phyloP scores from a whole-genome alignment of 2,888 invertebrate species.

The Papilio gigon region DNA sequence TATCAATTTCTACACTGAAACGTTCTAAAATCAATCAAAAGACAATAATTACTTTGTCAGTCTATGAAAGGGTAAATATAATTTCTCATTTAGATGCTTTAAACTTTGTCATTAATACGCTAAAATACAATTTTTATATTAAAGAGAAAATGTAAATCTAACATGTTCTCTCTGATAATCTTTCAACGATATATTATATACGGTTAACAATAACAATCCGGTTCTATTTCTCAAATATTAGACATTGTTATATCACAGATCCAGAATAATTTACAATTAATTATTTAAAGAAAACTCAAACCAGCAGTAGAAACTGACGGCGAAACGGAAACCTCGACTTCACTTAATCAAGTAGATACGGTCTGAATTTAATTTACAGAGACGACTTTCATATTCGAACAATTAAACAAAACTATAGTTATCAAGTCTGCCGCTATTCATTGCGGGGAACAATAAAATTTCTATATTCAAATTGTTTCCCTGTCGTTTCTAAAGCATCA shows the following conservation, averaged over 20 bases:
- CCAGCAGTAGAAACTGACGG: neutral
- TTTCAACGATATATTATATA: neutral
- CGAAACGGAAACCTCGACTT: slow-evolving; percentile 14
- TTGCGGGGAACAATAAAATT: slow-evolving; percentile 47
- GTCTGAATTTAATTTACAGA: slow-evolving; percentile 41
- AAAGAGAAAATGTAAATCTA: too few relatives aligned
- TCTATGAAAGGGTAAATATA: too few relatives aligned
- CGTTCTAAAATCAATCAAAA: too few relatives aligned
- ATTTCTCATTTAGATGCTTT: too few relatives aligned
- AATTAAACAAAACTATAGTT: slow-evolving; percentile 43
- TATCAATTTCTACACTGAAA: too few relatives aligned
- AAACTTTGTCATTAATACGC: too few relatives aligned
- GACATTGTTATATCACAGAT: neutral
- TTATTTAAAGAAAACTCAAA: slow-evolving; percentile 10
- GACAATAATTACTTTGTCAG: too few relatives aligned
- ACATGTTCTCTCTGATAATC: too few relatives aligned
- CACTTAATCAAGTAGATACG: slow-evolving; percentile 38
- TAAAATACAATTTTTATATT: too few relatives aligned
- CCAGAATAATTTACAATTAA: neutral
- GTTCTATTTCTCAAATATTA: neutral
- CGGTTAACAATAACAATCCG: neutral
- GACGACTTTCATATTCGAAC: slow-evolving; percentile 42
- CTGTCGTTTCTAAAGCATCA: slow-evolving; percentile 44
- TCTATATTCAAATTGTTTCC: slow-evolving; percentile 48
- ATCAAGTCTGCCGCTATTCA: slow-evolving; percentile 46